A percentile compares a stretch with the other conserved stretches of the same genome.
Evolutionary conservation across 2,888 invertebrate species (phyloP).

Genomic region (Heliconius erato): DNA sequence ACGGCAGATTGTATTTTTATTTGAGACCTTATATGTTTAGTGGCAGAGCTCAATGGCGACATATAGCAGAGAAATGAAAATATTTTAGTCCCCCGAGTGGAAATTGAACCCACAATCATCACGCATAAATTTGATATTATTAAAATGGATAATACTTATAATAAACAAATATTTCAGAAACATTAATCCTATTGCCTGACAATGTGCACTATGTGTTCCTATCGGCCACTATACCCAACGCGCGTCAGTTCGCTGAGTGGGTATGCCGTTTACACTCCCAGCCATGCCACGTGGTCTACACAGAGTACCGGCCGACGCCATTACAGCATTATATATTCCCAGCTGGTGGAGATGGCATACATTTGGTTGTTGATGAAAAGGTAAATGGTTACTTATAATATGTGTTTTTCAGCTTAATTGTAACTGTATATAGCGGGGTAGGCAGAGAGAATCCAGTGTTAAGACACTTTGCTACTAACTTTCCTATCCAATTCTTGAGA

Average conservation of each 20-base stretch:
- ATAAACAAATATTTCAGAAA: conserved; percentile 86
- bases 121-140: neutral
- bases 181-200: conserved; percentile 97
- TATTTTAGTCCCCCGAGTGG: too few relatives aligned
- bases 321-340: conserved; percentile 99
- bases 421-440: too few relatives aligned
- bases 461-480: neutral
- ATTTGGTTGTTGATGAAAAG: conserved; percentile 97
- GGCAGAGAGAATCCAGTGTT: neutral
- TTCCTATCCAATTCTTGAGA: neutral
- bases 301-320: conserved; percentile 98
- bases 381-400: conserved; percentile 66
- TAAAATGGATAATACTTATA: too few relatives aligned
- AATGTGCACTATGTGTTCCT: conserved; percentile 99
- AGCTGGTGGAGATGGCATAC: conserved; percentile 97
- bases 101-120: too few relatives aligned
- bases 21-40: too few relatives aligned
- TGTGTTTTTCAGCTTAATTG: too few relatives aligned
- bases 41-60: too few relatives aligned
- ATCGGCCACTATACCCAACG: conserved; percentile 99
- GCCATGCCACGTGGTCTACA: conserved; percentile 99
- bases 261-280: conserved; percentile 97
- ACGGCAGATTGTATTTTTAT: too few relatives aligned
- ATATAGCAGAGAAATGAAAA: too few relatives aligned
- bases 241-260: conserved; percentile 97